phyloP scores from a whole-genome alignment of 2,113 vertebrate genomes.

The Apaloderma vittatum region DNA sequence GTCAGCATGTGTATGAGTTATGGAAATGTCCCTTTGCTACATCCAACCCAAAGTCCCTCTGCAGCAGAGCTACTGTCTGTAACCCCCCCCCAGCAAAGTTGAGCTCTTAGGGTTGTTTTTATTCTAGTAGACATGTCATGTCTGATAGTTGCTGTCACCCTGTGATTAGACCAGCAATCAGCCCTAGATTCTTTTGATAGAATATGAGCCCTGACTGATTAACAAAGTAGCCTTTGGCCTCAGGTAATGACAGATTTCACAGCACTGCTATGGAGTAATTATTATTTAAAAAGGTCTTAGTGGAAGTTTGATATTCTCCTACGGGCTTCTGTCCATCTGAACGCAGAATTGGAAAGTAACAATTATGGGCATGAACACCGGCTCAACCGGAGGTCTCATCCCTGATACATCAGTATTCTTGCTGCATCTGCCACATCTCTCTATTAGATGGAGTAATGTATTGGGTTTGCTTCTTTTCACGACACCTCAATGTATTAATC shows the following conservation, averaged over 20 bases:
- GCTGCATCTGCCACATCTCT: not conserved
- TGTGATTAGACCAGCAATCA: conserved; percentile 80
- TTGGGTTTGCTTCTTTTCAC: not conserved
- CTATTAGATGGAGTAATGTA: not conserved
- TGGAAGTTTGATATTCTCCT: conserved; percentile 73
- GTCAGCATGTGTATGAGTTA: not conserved
- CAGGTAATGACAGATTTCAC: conserved; percentile 83
- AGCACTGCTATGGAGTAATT: conserved; percentile 79
- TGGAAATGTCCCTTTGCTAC: not conserved
- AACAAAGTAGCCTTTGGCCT: conserved; percentile 81
- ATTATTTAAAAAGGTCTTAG: conserved; percentile 79
- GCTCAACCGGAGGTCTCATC: not conserved
- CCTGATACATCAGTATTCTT: not conserved
- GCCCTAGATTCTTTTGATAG: conserved; percentile 70
- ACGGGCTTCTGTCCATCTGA: conserved; percentile 72
- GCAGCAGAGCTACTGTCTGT: not conserved
- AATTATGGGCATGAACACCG: conserved; percentile 45
- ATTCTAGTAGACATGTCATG: conserved; percentile 61
- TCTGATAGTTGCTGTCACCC: conserved; percentile 68
- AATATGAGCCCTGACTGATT: conserved; percentile 80
- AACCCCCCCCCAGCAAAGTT: not conserved
- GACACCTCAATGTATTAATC: conserved; percentile 13
- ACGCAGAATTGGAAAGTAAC: conserved; percentile 63
- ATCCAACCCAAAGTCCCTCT: not conserved
- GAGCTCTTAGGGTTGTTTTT: conserved; percentile 29